A percentile compares a stretch with the other conserved stretches of the same genome.
phyloP scores from a whole-genome alignment of 1,140 invertebrate species.

The Bicyclus anynana region DNA sequence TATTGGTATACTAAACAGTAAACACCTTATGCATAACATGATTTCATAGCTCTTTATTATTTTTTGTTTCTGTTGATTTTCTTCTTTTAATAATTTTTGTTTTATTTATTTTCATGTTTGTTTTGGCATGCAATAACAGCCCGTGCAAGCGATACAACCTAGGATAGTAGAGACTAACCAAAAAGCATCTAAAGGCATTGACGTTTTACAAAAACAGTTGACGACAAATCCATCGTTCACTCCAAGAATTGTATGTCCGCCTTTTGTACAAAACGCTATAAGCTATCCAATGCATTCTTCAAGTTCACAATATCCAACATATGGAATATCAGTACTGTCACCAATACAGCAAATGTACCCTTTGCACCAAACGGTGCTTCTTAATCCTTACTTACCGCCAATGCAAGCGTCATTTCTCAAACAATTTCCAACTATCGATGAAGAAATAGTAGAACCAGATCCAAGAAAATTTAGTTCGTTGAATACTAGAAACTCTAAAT shows the following conservation, averaged over 20 bases:
- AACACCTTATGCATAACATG: too few species aligned
- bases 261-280: conserved; percentile 60
- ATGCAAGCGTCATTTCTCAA: conserved; percentile 63
- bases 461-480: conserved; percentile 61
- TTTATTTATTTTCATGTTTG: conserved; percentile 63
- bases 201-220: conserved; percentile 69
- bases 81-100: conserved; percentile 43
- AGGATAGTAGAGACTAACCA: conserved; percentile 63
- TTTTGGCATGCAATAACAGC: conserved; percentile 59
- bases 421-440: conserved; percentile 67
- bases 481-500: conserved; percentile 53
- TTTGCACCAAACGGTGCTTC: conserved; percentile 60
- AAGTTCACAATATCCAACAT: conserved; percentile 42
- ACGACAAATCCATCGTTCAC: conserved; percentile 71
- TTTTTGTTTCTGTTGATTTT: conserved; percentile 1
- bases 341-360: conserved; percentile 68
- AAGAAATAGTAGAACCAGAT: conserved; percentile 47
- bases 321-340: conserved; percentile 55
- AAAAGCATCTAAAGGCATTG: conserved; percentile 60
- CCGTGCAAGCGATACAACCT: conserved; percentile 73
- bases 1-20: too few species aligned
- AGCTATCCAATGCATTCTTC: conserved; percentile 36
- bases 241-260: conserved; percentile 68
- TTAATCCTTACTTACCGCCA: conserved; percentile 60
- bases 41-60: too few species aligned